phyloP scores from a whole-genome alignment of 2,113 vertebrate species.

The Onychostruthus taczanowskii region DNA sequence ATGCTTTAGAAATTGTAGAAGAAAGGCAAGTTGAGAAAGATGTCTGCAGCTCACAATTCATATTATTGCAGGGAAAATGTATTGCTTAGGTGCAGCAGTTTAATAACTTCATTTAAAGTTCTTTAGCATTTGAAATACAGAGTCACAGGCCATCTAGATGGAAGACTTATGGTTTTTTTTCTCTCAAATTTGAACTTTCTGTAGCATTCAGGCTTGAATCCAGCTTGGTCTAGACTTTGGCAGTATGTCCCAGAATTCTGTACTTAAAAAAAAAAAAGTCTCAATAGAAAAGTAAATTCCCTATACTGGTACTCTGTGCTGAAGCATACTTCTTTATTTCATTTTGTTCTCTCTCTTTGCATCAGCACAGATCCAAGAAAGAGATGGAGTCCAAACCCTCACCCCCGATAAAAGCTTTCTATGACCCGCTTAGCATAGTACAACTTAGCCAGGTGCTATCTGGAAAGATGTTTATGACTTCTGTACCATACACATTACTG shows the following conservation, averaged over 20 bases:
- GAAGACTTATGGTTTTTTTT: not conserved
- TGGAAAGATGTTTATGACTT: not conserved
- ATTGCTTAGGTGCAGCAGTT: not conserved
- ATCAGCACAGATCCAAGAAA: not conserved
- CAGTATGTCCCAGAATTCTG: not conserved
- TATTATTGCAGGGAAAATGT: not conserved
- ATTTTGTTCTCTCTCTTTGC: not conserved
- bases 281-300: not conserved
- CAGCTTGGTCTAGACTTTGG: not conserved
- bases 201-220: not conserved
- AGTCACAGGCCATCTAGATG: not conserved
- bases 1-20: not conserved
- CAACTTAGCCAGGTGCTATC: not conserved
- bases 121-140: not conserved
- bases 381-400: not conserved
- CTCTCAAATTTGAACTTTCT: not conserved
- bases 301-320: not conserved
- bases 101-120: not conserved
- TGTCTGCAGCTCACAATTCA: not conserved
- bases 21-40: not conserved
- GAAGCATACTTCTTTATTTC: not conserved
- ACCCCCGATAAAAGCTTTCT: rapidly evolving
- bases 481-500: not conserved
- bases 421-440: rapidly evolving
- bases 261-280: not conserved